Evolutionary conservation across 1,140 invertebrate genomes (phyloP).

Genomic region (Chironomus striatipennis): DNA sequence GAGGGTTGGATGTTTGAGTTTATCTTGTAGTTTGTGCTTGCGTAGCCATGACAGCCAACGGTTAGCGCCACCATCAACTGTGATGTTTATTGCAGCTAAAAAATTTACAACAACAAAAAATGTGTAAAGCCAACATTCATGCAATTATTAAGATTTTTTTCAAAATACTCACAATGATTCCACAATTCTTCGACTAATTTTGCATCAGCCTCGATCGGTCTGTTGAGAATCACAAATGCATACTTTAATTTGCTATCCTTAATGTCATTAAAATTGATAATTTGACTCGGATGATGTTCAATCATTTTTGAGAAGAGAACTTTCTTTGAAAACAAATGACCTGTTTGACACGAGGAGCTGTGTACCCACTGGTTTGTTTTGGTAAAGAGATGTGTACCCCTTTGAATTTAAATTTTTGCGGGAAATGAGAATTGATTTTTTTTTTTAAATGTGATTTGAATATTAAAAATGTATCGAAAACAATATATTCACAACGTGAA

Average conservation of each 20-base stretch:
- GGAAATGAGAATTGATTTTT: too few relatives aligned
- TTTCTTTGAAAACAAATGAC: too few relatives aligned
- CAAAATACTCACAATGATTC: neutral
- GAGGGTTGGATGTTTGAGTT: conserved; percentile 51
- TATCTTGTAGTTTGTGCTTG: conserved; percentile 20
- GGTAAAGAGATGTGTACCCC: too few relatives aligned
- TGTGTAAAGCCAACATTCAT: neutral
- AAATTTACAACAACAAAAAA: neutral
- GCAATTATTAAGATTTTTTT: neutral
- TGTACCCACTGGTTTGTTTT: too few relatives aligned
- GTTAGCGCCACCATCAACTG: conserved; percentile 62
- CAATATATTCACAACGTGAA: too few relatives aligned
- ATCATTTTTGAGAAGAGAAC: neutral
- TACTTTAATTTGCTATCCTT: neutral
- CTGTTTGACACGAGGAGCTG: too few relatives aligned
- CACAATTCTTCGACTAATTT: neutral
- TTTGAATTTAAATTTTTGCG: too few relatives aligned
- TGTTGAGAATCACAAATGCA: neutral
- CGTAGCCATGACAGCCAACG: conserved; percentile 53
- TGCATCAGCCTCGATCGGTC: neutral
- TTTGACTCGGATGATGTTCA: neutral
- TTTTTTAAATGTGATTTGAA: too few relatives aligned
- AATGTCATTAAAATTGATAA: neutral
- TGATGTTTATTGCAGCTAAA: neutral
- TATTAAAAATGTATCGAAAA: too few relatives aligned